Evolutionary conservation across 2,113 vertebrate genomes (phyloP).

Genomic region (Phocoena phocoena): DNA sequence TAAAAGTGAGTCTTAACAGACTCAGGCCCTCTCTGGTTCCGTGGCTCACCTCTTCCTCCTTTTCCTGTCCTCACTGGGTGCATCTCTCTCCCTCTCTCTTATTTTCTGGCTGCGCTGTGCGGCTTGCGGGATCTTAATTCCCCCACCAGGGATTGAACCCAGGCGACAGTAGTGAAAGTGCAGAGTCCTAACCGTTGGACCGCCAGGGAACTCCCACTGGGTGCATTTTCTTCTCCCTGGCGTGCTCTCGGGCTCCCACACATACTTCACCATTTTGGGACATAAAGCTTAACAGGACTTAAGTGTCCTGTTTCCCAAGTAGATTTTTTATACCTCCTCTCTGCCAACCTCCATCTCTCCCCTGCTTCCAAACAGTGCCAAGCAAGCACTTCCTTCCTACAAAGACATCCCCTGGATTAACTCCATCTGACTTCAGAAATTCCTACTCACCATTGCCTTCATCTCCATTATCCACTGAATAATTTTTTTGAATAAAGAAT

Average conservation of each 20-base stretch:
- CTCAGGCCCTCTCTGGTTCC: neutral
- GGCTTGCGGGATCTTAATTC: neutral
- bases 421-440: neutral
- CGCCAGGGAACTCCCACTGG: neutral
- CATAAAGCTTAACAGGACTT: neutral
- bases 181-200: neutral
- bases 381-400: neutral
- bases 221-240: neutral
- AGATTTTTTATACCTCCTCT: neutral
- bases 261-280: neutral
- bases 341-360: neutral
- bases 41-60: neutral
- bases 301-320: neutral
- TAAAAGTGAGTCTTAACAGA: constrained; percentile 13
- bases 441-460: neutral
- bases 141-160: neutral
- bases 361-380: neutral
- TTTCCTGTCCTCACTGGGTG: neutral
- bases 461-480: neutral
- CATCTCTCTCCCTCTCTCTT: neutral
- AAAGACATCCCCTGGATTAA: neutral
- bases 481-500: neutral
- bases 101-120: neutral
- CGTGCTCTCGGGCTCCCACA: neutral
- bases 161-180: neutral